Evolutionary conservation across 2,888 invertebrate genomes (phyloP).

Genomic region (Cerastis rubricosa): DNA sequence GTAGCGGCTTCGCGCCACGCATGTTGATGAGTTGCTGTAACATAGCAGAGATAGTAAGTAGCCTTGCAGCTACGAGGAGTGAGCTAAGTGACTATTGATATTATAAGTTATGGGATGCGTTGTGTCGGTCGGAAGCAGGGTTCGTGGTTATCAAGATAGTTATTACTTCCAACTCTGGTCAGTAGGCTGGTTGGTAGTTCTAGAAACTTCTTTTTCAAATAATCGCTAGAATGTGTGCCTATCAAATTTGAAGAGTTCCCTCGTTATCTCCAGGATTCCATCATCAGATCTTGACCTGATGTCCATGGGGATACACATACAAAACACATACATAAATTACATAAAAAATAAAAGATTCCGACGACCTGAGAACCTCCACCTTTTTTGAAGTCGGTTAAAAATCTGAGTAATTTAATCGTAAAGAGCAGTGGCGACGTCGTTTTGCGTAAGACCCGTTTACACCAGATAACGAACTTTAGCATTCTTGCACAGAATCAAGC

Average conservation of each 20-base stretch:
- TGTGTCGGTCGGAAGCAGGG: background rate
- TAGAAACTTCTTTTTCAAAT: no score
- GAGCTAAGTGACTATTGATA: background rate
- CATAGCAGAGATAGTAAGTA: slow-evolving; percentile 25
- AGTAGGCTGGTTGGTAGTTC: no score
- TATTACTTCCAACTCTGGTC: no score
- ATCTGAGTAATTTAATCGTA: slow-evolving; percentile 32
- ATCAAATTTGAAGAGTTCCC: no score
- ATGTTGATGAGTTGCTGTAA: slow-evolving; percentile 57
- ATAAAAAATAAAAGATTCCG: no score
- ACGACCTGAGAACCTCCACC: no score
- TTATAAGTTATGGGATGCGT: slow-evolving; percentile 29
- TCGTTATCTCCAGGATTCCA: no score
- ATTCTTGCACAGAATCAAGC: background rate
- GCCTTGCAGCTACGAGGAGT: slow-evolving; percentile 22
- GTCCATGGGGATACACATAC: no score
- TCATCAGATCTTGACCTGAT: no score
- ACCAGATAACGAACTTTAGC: slow-evolving; percentile 8
- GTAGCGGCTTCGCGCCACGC: slow-evolving; percentile 48
- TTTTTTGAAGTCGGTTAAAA: no score
- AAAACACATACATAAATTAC: no score
- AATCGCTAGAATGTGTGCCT: no score
- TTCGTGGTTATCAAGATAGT: background rate
- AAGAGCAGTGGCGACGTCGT: slow-evolving; percentile 16
- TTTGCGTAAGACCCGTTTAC: slow-evolving; percentile 8